Base-by-base conservation (phyloP, 1,140 invertebrate genomes). In the Oedothorax gibbosus region DNA sequence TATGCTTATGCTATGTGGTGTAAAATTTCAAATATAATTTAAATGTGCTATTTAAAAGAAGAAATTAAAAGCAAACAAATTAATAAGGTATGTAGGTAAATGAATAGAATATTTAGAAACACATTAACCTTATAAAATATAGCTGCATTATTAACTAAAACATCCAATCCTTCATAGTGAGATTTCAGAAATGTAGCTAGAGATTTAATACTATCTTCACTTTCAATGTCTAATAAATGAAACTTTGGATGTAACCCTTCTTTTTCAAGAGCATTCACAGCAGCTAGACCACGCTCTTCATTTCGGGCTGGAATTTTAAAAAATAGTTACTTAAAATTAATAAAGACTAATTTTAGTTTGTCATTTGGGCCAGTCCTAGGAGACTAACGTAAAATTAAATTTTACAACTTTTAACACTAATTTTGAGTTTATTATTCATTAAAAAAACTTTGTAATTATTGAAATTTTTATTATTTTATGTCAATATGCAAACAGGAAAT, bases 71-170 rank as follows among this genome's bases (percentile, higher is more conserved):
- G 12, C n/a, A 14, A 60, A 60, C 2, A 60, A 60, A 60, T 60
- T 14, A 14, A 60, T n/a, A 14, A 60, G n/a, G n/a, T 14, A 60
- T 60, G 3, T 14, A 14, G 12, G 57, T 7, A 60, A n/a, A 14
- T 60, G 12, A 60, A 60, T 5, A 60, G 12, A 60, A n/a, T n/a
- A 6, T 12, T 60, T 60, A 14, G 57, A 60, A 73, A 9, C 7
- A 50, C 50, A 72, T 20, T 72, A 71, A 90, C 92, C 88, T 93
- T 94, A 88, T 93, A 96, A 6, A 94, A 93, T 78, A 96, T 96
- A 0, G 93, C 95, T 71, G 95, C 96, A 91, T 97, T 97, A 88
- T 96, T 96, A 0, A 97, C 92, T 11, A 97, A 89, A 51, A 97
- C 87, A 91, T 97, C 95, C 4, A 97, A 89, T 1, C 95, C 94